Conservation (phyloP, 2,797 vertebrate genomes). For the Platalea minor region DNA sequence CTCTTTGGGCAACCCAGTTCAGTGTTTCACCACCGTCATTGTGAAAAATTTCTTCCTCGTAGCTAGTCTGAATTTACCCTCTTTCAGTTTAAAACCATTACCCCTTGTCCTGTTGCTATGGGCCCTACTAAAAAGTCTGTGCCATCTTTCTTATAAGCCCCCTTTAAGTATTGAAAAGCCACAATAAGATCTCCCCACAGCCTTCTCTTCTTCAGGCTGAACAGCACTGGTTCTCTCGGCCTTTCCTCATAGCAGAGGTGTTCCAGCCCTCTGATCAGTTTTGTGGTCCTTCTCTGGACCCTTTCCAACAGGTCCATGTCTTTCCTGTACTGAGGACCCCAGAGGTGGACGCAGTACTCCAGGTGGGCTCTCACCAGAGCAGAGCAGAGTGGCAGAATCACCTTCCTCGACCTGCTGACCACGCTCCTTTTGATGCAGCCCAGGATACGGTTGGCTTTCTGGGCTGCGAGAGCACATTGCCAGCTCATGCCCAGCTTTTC, state of each 20-base stretch:
- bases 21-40: neutral
- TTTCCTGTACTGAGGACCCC: neutral
- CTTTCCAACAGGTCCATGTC: neutral
- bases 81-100: neutral
- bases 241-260: too few species aligned
- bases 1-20: neutral
- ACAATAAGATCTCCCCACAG: fast-evolving
- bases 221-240: neutral
- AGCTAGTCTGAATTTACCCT: neutral
- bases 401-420: neutral
- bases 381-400: neutral
- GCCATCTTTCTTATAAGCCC: neutral
- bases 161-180: neutral
- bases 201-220: neutral
- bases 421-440: neutral
- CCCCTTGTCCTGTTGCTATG: fast-evolving
- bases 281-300: too few species aligned
- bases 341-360: neutral
- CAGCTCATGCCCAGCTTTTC: too few species aligned
- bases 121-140: neutral
- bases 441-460: neutral
- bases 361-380: neutral
- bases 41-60: neutral
- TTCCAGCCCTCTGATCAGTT: too few species aligned
- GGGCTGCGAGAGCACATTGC: too few species aligned